Evolutionary conservation across 2,797 vertebrate genomes (phyloP).

Genomic region (Acipenser transmontanus): DNA sequence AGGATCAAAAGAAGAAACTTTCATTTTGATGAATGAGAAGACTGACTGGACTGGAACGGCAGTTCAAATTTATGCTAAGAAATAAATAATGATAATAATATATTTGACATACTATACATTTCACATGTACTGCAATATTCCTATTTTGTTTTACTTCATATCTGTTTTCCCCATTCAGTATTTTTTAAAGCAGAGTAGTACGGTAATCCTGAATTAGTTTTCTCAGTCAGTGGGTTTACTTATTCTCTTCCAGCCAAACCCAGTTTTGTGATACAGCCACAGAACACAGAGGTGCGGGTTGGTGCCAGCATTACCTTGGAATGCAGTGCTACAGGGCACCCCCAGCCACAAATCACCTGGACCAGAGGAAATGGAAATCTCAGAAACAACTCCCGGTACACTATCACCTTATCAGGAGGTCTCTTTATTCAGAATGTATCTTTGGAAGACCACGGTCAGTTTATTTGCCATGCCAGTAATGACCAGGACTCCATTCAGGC

Average conservation of each 20-base stretch:
- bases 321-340: conserved; percentile 54
- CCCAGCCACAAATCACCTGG: conserved; percentile 47
- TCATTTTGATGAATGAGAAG: too few relatives aligned
- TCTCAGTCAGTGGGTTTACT: too few relatives aligned
- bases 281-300: conserved; percentile 55
- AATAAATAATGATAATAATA: too few relatives aligned
- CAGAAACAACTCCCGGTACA: conserved; percentile 34
- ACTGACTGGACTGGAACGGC: too few relatives aligned
- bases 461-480: conserved; percentile 54
- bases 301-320: conserved; percentile 55
- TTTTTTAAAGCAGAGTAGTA: too few relatives aligned
- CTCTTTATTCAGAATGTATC: conserved; percentile 55
- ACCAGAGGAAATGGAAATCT: conserved; percentile 44
- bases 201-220: too few relatives aligned
- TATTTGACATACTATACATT: too few relatives aligned
- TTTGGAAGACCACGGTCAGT: conserved; percentile 46
- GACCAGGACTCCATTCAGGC: conserved; percentile 45
- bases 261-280: conserved; percentile 53
- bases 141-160: too few relatives aligned
- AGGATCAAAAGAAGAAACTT: too few relatives aligned
- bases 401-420: conserved; percentile 48
- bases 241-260: conserved; percentile 48
- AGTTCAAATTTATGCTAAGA: too few relatives aligned
- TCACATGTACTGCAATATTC: too few relatives aligned
- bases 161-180: too few relatives aligned